A percentile compares a stretch with the other conserved stretches of the same genome.
Conservation (phyloP, 2,797 vertebrate genomes). For the Gymnothorax reevesii region DNA sequence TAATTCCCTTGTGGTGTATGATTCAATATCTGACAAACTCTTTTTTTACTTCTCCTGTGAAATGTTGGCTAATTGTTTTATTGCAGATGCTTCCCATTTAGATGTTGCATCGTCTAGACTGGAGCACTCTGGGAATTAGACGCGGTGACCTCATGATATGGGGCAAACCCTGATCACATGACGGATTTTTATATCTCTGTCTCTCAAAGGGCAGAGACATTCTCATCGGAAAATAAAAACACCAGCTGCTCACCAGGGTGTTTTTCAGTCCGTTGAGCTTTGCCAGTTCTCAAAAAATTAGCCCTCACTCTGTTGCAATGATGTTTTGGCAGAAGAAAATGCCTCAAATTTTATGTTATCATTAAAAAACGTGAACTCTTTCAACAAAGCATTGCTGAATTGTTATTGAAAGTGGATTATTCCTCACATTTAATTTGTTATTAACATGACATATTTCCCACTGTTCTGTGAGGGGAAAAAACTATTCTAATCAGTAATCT, state of each 20-base stretch:
- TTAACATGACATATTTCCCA: background rate
- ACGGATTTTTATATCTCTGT: constrained; percentile 24
- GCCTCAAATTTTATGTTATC: background rate
- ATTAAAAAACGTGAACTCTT: background rate
- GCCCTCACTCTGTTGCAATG: background rate
- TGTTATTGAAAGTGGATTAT: background rate
- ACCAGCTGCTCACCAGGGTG: constrained; percentile 58
- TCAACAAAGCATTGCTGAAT: constrained; percentile 37
- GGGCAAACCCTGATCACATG: constrained; percentile 51
- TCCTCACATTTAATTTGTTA: background rate
- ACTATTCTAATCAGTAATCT: background rate
- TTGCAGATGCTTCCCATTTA: constrained; percentile 48
- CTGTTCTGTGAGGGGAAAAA: background rate
- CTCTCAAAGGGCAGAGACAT: constrained; percentile 60
- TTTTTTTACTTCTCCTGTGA: background rate
- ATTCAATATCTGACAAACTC: background rate
- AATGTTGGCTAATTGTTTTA: constrained; percentile 43
- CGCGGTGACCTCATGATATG: constrained; percentile 42
- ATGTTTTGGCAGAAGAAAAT: background rate
- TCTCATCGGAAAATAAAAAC: constrained; percentile 61
- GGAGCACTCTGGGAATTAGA: constrained; percentile 41
- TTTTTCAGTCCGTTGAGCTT: constrained; percentile 49
- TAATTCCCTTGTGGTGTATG: background rate
- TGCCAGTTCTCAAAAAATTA: background rate
- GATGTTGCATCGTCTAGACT: constrained; percentile 35